These are phyloP conservation scores for Lytechinus variegatus DNA, from an alignment of 35 echinoderm and acorn worm genomes.

Conservation along the genomic window DNA sequence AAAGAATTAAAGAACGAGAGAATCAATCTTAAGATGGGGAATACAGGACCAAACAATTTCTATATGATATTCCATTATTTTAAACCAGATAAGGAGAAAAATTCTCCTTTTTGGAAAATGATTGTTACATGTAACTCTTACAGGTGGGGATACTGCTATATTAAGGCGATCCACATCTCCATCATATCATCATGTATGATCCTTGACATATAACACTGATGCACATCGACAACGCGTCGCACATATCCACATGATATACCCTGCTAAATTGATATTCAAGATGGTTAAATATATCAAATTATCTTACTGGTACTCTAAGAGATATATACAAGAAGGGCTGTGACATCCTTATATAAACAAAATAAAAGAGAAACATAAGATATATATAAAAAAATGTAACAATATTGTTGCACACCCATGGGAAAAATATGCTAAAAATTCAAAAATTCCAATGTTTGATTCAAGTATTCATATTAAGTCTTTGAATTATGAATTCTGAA, in stretches of 20 bases:
- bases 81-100: neutral
- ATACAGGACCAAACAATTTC: too few relatives aligned
- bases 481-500: neutral
- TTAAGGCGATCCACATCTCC: neutral
- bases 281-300: neutral
- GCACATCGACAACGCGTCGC: too few relatives aligned
- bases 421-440: neutral
- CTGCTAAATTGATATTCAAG: neutral
- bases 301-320: neutral
- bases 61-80: too few relatives aligned
- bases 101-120: neutral
- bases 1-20: too few relatives aligned
- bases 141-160: neutral
- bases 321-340: neutral
- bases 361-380: neutral
- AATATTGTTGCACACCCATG: neutral
- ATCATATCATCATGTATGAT: neutral
- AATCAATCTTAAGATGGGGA: too few relatives aligned
- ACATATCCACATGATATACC: neutral
- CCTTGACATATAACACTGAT: neutral
- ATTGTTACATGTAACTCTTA: neutral
- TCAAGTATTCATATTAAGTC: neutral
- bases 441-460: neutral
- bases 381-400: neutral
- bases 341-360: neutral